phyloP scores from a whole-genome alignment of 2,113 vertebrate species.

The Myrmecophaga tridactyla region DNA sequence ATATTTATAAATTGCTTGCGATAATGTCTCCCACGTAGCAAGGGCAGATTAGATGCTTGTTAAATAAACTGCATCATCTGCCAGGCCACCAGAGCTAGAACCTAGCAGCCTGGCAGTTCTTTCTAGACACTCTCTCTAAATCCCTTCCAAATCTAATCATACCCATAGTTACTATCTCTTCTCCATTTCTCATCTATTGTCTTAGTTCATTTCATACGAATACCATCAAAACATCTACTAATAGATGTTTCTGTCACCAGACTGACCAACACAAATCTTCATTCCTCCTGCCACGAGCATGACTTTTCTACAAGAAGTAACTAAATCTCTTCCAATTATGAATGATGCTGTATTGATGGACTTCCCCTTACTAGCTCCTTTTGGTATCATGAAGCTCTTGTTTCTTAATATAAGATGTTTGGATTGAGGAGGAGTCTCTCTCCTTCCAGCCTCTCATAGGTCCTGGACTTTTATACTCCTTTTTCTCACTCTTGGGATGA shows the following conservation, averaged over 20 bases:
- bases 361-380: neutral
- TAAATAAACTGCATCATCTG: neutral
- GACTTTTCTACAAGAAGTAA: neutral
- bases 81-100: neutral
- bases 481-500: neutral
- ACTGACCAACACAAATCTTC: neutral
- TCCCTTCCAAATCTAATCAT: neutral
- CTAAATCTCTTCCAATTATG: neutral
- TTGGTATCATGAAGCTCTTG: neutral
- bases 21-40: neutral
- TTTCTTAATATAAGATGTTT: neutral
- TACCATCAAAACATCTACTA: neutral
- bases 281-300: neutral
- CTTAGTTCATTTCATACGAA: neutral
- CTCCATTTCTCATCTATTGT: neutral
- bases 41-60: neutral
- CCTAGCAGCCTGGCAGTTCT: neutral
- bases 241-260: neutral
- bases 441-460: neutral
- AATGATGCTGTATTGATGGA: neutral
- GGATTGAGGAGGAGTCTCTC: neutral
- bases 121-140: neutral
- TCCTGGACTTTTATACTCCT: neutral
- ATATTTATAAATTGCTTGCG: neutral
- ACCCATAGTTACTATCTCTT: neutral